Evolutionary conservation across 2,888 invertebrate species (phyloP).

Genomic region (Zaprionus lineosus): DNA sequence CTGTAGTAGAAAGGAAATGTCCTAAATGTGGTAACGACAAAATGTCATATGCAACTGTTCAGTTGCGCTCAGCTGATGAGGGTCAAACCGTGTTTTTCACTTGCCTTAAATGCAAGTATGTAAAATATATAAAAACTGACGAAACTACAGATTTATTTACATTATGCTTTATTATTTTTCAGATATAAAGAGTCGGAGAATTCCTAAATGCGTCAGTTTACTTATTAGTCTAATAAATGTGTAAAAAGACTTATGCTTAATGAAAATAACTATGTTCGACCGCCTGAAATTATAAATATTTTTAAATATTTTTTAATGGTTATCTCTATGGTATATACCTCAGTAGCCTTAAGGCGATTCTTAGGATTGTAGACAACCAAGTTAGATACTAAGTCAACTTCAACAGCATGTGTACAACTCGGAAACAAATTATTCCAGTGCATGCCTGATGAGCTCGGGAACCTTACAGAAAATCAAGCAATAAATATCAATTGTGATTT

Average conservation of each 20-base stretch:
- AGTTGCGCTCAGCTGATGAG: constrained; percentile 98
- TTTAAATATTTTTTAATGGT: neutral
- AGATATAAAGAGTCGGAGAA: constrained; percentile 82
- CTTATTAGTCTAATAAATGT: constrained; percentile 24
- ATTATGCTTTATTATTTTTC: constrained; percentile 27
- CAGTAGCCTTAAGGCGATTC: constrained; percentile 88
- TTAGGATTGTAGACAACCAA: constrained; percentile 92
- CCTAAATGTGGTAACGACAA: constrained; percentile 93
- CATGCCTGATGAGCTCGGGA: constrained; percentile 91
- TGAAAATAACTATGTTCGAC: constrained; percentile 79
- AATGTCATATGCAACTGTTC: constrained; percentile 97
- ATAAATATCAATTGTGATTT: neutral
- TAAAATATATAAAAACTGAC: constrained; percentile 1
- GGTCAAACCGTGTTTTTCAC: constrained; percentile 99
- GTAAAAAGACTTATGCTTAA: constrained; percentile 44
- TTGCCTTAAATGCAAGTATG: constrained; percentile 91
- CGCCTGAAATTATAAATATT: constrained; percentile 63
- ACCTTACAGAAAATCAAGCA: constrained; percentile 67
- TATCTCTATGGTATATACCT: too few species aligned
- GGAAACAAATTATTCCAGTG: constrained; percentile 92
- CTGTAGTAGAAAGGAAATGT: constrained; percentile 91
- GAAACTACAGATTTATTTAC: neutral
- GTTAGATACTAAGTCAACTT: constrained; percentile 89
- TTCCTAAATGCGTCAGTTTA: constrained; percentile 62
- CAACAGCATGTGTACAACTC: constrained; percentile 87